Base-by-base conservation (phyloP, 2,113 vertebrate genomes). In the Salvelinus namaycush region DNA sequence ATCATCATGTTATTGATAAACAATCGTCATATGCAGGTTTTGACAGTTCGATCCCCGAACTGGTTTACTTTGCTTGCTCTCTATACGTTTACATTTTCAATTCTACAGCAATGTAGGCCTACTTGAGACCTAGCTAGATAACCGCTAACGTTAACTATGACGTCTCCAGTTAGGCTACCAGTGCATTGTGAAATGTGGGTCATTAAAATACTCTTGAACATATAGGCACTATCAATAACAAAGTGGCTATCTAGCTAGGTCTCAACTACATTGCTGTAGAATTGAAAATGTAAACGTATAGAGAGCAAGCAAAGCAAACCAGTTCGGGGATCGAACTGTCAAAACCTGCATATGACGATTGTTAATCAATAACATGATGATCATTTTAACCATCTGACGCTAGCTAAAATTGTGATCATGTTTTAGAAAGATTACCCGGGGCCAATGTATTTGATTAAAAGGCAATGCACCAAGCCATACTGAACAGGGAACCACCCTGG, bases 401-500 rank as follows among this genome's bases (percentile, higher is more conserved):
- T 29, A 14, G 8, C 24, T 26, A 27, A 12, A 67, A 27, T 67
- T 6, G 9, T 14, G 26, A 12, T 67, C 12, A 66, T n/a, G 64
- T 4, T 29, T 27, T 24, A 2, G 8, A 14, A 27, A 26, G 65
- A 22, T 8, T 64, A 18, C 64, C 72, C 39, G 9, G 39, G 9
- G 9, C 2, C 39, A 22, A n/a, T 64, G 12, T 24, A 3, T 34
- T n/a, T 16, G 3, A 69, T 69, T 44, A 20, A 44, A 69, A 69
- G 29, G 29, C 20, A 44, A 24, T 49, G 34, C 34, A 20, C 18
- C 29, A 68, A n/a, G 59, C 59, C 59, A 20, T 6, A 18, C 31
- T 39, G 5, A 68, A 24, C 22, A 70, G 68, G 39, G n/a, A 70
- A 44, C 68, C 68, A 70, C 68, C 68, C 68, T 49, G 34, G 18